phyloP scores from a whole-genome alignment of 2,113 vertebrate species.

The Macquaria ambigua region DNA sequence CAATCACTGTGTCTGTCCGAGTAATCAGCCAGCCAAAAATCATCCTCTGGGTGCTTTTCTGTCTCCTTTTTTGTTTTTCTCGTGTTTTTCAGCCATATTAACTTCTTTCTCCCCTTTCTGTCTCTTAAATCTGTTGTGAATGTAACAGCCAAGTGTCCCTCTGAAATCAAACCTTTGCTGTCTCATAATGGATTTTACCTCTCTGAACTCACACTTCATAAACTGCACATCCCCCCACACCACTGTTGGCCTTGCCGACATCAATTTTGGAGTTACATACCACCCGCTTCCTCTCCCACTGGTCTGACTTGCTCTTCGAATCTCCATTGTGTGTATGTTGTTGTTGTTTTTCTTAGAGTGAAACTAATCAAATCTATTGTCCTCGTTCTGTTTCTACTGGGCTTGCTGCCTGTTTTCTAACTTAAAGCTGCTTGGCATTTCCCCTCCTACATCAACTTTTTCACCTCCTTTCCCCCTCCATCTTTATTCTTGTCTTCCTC shows the following conservation, averaged over 20 bases:
- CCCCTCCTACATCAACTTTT: too few species aligned
- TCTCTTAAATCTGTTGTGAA: constrained; percentile 9
- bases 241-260: neutral
- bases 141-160: neutral
- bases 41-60: neutral
- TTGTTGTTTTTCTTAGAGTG: neutral
- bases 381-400: too few species aligned
- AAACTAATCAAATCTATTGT: neutral
- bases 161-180: constrained; percentile 25
- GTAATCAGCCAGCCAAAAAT: constrained; percentile 11
- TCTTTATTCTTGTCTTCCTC: neutral
- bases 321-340: neutral
- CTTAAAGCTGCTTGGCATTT: too few species aligned
- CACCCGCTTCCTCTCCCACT: constrained; percentile 19
- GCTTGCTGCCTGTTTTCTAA: too few species aligned
- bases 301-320: neutral
- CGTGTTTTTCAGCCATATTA: constrained; percentile 2
- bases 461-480: too few species aligned
- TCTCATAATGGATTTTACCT: constrained; percentile 42
- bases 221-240: neutral
- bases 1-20: constrained; percentile 29
- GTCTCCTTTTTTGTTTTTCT: neutral
- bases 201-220: constrained; percentile 39
- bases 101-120: neutral
- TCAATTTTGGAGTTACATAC: constrained; percentile 38